Evolutionary conservation across 2,888 invertebrate species (phyloP), one percentile per base, ranked within the genome.

Genomic region (Halictus ligatus): DNA sequence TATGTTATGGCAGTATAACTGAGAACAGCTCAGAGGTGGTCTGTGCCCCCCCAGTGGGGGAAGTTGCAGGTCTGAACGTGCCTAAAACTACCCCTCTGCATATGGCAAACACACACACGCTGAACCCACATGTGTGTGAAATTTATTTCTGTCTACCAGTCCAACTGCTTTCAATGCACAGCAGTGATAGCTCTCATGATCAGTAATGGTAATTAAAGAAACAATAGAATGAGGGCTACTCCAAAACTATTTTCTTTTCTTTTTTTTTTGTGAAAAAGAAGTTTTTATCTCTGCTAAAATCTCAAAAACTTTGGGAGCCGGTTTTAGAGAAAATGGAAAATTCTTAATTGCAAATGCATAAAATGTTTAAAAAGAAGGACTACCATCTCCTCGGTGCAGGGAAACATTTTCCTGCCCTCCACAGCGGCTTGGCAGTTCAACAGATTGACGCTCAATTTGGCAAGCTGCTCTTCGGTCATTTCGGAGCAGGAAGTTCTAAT

Each of bases 381-480:
- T 95, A 96, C 96, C 97, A 97, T 97, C 84, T 96, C 95, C 64
- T 96, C 96, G 0, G 96, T 96, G 91, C 97, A 97, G 0, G 96
- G 96, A 93, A 95, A 97, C 58, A 96, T 95, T 88, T 95, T 95
- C 78, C 97, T 95, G 6, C 96, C 96, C 94, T 97, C 97, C 12
- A 96, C 96, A 69, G 95, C 95, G 0, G 97, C 96, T 92, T 97
- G 97, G 92, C 97, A 97, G 94, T 97, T 97, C 73, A 97, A 94
- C 54, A 97, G 95, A 93, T 96, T 96, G 25, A 97, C 97, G 71
- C 97, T 96, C 82, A 97, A 93, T 94, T 97, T 97, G 0, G 97
- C 96, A 46, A 97, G 92, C 84, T 97, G 96, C 91, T 97, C 97
- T 91, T 97, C 97, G 46, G 96, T 96, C 94, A 97, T 95, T 69